phyloP scores from a whole-genome alignment of 2,113 vertebrate species.

The Protobothrops flavoviridis region DNA sequence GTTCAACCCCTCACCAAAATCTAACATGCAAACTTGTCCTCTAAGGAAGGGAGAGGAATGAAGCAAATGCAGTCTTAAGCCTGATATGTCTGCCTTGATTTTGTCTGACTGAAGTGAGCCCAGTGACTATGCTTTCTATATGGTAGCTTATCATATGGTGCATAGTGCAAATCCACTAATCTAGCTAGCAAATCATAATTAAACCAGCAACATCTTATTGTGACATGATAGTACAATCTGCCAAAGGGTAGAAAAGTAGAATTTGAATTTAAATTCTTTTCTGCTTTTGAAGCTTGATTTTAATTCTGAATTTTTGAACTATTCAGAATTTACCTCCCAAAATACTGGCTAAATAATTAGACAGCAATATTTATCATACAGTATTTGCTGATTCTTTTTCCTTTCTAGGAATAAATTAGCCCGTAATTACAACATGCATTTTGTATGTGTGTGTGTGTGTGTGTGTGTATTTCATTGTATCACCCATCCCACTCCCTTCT shows the following conservation, averaged over 20 bases:
- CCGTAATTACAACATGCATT: conserved; percentile 19
- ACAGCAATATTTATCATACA: conserved; percentile 17
- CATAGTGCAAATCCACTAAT: not conserved
- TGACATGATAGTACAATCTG: not conserved
- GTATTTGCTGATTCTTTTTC: conserved; percentile 30
- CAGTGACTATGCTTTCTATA: not conserved
- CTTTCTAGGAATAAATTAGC: conserved; percentile 29
- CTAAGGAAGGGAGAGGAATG: not conserved
- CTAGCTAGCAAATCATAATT: not conserved
- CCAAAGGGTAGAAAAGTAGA: not conserved
- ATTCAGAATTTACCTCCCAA: conserved; percentile 11
- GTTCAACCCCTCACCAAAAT: not conserved
- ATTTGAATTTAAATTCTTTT: not conserved
- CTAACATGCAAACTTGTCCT: not conserved
- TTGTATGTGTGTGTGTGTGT: conserved; percentile 10
- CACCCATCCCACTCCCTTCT: not conserved
- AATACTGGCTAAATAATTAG: conserved; percentile 8
- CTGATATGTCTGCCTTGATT: not conserved
- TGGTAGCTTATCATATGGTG: not conserved
- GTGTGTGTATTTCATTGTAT: not conserved
- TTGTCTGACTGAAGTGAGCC: not conserved
- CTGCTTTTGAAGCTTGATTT: conserved; percentile 23
- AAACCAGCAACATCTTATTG: not conserved
- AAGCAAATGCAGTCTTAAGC: not conserved
- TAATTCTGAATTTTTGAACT: conserved; percentile 16